Evolutionary conservation across 2,113 vertebrate species (phyloP), one percentile per base, ranked within the genome.

Genomic region (Halichoeres trimaculatus): DNA sequence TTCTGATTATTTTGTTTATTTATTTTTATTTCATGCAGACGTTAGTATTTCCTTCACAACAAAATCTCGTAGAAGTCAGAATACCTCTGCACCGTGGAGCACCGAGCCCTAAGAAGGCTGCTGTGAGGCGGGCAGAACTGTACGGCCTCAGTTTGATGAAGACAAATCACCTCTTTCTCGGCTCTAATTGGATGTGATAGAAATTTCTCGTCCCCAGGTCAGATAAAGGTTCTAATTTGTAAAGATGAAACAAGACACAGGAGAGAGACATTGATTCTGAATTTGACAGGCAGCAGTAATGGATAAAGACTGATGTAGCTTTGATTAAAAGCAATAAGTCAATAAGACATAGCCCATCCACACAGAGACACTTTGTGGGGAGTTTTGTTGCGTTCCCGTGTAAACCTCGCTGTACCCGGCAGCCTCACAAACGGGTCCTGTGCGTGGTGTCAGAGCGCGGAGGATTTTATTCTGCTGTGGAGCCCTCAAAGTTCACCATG

Each of bases 401-500:
- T 62, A 74, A 78, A 77, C 53, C 60, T 14, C 53, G 22, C 34
- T 0, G 1, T 45, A 81, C 51, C 71, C 75, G 20, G 34, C 57
- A 60, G 77, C 52, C 61, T 71, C 67, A 68, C 51, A 77, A 78
- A 70, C 8, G 12, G 58, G 81, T 83, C 80, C 78, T 82, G 64
- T 66, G 78, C 40, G 10, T 57, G 53, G 30, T 62, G 36, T 69
- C 54, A 6, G 63, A 85, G 65, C 54, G 3, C 48, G 34, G 57
- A 78, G 63, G 50, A 64, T 79, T 77, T 53, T 67, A 8, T 71
- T 74, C 76, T 75, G 78, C 80, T 59, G 65, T 40, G 59, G 66
- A 73, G 70, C 76, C 81, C 85, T 82, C 75, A 74, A 65, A 86
- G 81, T 91, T 90, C 87, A 77, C 81, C 81, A 83, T 48, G 75